phyloP scores from a whole-genome alignment of 2,797 vertebrate genomes.

The Rhinichthys osculus region DNA sequence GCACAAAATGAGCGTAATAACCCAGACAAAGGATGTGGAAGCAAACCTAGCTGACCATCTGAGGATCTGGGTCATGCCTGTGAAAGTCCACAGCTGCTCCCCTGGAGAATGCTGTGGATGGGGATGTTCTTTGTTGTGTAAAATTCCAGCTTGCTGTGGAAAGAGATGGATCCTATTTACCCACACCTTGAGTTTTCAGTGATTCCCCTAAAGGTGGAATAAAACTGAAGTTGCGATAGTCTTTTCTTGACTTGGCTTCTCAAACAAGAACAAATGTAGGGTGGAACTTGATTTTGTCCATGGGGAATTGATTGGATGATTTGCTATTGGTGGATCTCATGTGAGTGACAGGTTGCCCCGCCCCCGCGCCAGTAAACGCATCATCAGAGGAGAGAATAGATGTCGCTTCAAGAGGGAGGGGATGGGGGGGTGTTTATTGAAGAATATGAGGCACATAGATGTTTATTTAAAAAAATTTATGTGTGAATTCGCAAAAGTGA shows the following conservation, averaged over 20 bases:
- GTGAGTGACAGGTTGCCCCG: not conserved
- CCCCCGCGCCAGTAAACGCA: not conserved
- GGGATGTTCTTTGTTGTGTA: conserved; percentile 36
- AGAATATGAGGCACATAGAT: no score
- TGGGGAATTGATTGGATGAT: not conserved
- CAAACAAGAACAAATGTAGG: not conserved
- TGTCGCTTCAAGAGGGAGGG: not conserved
- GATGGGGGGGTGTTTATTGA: no score
- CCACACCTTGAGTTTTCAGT: not conserved
- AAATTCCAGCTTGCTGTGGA: not conserved
- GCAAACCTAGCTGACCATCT: conserved; percentile 41
- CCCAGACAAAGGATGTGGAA: conserved; percentile 20
- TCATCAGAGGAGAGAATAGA: not conserved
- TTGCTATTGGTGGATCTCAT: not conserved
- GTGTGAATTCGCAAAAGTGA: no score
- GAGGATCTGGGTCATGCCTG: conserved; percentile 51
- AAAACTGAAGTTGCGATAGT: not conserved
- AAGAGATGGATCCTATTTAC: not conserved
- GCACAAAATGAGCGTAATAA: conserved; percentile 39
- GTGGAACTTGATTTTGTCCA: not conserved
- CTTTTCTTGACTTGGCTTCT: not conserved
- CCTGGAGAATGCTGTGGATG: conserved; percentile 10
- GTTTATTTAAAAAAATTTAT: no score
- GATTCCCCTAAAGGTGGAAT: not conserved
- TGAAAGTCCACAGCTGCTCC: conserved; percentile 43